Percentiles rank a stretch among this genome's conserved stretches.
phyloP scores from a whole-genome alignment of 2,888 invertebrate genomes.

The Pteria penguin region DNA sequence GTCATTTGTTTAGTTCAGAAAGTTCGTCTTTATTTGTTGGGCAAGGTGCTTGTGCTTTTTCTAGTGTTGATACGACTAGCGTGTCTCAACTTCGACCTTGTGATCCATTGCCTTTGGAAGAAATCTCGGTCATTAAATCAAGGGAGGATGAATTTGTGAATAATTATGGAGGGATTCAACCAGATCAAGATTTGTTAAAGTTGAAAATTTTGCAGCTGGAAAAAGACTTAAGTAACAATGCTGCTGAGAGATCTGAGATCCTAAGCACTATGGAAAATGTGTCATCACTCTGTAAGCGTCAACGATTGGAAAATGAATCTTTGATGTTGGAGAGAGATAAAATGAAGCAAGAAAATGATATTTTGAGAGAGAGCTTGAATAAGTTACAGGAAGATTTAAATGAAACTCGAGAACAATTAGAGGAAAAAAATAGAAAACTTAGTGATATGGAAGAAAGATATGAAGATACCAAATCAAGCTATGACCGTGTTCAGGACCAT shows the following conservation, averaged over 20 bases:
- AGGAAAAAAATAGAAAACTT: conserved; percentile 5
- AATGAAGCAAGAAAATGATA: conserved; percentile 47
- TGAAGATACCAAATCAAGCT: conserved; percentile 8
- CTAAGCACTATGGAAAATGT: neutral
- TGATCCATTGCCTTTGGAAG: too few species aligned
- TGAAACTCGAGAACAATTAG: conserved; percentile 2
- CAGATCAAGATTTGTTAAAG: neutral
- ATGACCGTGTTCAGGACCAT: conserved; percentile 21
- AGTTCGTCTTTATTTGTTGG: conserved; percentile 1
- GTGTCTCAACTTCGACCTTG: too few species aligned
- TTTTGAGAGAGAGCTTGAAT: conserved; percentile 27
- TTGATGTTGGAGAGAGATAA: conserved; percentile 37
- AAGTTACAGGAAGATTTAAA: neutral
- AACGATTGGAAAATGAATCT: neutral
- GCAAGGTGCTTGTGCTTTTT: conserved; percentile 13
- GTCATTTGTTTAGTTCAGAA: conserved; percentile 14
- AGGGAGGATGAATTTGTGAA: too few species aligned
- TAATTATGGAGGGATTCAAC: too few species aligned
- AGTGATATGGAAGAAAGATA: conserved; percentile 6
- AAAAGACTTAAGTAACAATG: neutral
- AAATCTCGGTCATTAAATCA: too few species aligned
- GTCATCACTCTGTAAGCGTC: neutral
- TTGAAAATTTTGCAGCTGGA: neutral
- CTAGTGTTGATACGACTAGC: neutral
- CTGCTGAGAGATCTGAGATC: neutral